Base-by-base conservation (phyloP, 1,140 invertebrate genomes). In the Heliconius nattereri region DNA sequence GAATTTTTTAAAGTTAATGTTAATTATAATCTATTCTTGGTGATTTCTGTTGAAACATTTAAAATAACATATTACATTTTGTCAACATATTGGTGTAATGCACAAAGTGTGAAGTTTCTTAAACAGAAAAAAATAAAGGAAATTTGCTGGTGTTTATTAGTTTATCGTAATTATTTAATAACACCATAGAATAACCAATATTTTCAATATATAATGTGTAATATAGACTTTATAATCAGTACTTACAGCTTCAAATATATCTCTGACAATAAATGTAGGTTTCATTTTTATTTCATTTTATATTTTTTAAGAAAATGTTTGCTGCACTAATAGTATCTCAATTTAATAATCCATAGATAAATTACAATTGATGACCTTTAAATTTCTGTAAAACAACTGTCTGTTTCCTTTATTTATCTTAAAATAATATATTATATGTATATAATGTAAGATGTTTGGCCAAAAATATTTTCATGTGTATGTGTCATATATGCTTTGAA, bases 401-500 rank as follows among this genome's bases (percentile, higher is more conserved):
- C 2, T 66, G 26, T 26, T 66, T 66, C 9, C n/a, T 66, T 66
- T 29, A 26, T 66, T 66, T 73, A 52, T 52, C 66, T 13, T n/a
- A 52, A 75, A 60, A 52, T 19, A 73, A 70, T 54, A 71, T 70
- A 32, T 52, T 29, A 49, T 37, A 71, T 83, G 82, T 81, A 83
- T 81, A 81, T 83, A 83, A 72, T 73, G 79, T 72, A 66, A 66
- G 60, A 29, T 66, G 60, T 66, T 66, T 66, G 60, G 60, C 60
- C 60, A 66, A 66, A 78, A 81, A 84, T 79, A 75, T 81, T 75
- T 79, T 82, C 23, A 75, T 54, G 79, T 83, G 81, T 76, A 83
- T 80, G 82, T 85, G 82, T 80, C 57, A 75, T 73, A 83, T 70
- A 84, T 79, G 81, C 79, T 81, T 85, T 84, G 79, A 78, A 79